phyloP scores from a whole-genome alignment of 2,113 vertebrate genomes.

The Brachypteracias leptosomus region DNA sequence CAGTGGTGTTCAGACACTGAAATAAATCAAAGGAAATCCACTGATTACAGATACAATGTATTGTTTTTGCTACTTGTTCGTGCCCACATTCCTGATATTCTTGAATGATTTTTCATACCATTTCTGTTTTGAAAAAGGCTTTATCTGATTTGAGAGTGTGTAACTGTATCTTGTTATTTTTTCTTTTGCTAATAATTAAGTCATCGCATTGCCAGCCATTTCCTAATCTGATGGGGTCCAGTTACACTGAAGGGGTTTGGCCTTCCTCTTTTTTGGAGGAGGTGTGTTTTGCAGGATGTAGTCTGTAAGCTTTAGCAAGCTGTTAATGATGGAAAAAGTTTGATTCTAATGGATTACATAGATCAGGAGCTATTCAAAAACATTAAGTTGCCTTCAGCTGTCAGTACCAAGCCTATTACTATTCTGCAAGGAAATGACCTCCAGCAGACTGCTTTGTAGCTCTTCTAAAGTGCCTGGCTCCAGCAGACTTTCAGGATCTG shows the following conservation, averaged over 20 bases:
- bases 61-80: not conserved
- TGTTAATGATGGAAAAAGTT: not conserved
- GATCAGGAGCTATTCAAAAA: not conserved
- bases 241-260: not conserved
- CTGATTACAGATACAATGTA: not conserved
- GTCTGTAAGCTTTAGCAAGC: not conserved
- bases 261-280: not conserved
- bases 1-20: not conserved
- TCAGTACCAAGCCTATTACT: not conserved
- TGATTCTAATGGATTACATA: not conserved
- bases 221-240: not conserved
- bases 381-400: not conserved
- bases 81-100: not conserved
- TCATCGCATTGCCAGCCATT: not conserved
- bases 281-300: not conserved
- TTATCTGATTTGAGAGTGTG: not conserved
- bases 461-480: not conserved
- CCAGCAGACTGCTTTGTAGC: not conserved
- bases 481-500: accelerated
- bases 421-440: not conserved
- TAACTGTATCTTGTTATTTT: not conserved
- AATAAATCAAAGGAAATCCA: not conserved
- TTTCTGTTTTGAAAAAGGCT: not conserved
- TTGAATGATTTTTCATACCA: not conserved
- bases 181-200: not conserved